phyloP scores from a whole-genome alignment of 2,113 vertebrate species.

The Pseudorectes ferrugineus region DNA sequence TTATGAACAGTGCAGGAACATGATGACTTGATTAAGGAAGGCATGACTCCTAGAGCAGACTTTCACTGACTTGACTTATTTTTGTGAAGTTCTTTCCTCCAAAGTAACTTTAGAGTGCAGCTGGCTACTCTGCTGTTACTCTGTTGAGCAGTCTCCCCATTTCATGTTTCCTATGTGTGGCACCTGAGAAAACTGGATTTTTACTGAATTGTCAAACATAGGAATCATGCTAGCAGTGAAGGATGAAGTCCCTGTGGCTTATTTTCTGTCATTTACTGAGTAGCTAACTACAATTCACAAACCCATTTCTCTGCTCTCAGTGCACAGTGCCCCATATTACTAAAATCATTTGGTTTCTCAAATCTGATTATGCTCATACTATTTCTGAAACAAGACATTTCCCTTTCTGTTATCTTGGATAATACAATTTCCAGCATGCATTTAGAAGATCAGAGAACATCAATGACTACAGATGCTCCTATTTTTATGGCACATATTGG shows the following conservation, averaged over 20 bases:
- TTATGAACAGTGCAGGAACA: neutral
- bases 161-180: neutral
- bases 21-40: neutral
- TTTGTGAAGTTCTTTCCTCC: neutral
- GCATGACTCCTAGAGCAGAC: neutral
- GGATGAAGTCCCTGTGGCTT: neutral
- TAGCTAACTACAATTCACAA: conserved; percentile 9
- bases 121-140: neutral
- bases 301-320: neutral
- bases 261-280: neutral
- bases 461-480: conserved; percentile 37
- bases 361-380: conserved; percentile 35
- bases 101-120: neutral
- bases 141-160: neutral
- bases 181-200: neutral
- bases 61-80: neutral
- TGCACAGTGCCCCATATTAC: neutral
- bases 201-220: neutral
- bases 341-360: conserved; percentile 35
- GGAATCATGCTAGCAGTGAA: neutral
- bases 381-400: conserved; percentile 52
- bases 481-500: conserved; percentile 7
- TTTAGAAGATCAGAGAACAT: conserved; percentile 52
- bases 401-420: conserved; percentile 56
- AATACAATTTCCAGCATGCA: conserved; percentile 43